These are phyloP conservation scores for Sipha flava DNA, from an alignment of 1,140 invertebrate species.

Conservation along the genomic window DNA sequence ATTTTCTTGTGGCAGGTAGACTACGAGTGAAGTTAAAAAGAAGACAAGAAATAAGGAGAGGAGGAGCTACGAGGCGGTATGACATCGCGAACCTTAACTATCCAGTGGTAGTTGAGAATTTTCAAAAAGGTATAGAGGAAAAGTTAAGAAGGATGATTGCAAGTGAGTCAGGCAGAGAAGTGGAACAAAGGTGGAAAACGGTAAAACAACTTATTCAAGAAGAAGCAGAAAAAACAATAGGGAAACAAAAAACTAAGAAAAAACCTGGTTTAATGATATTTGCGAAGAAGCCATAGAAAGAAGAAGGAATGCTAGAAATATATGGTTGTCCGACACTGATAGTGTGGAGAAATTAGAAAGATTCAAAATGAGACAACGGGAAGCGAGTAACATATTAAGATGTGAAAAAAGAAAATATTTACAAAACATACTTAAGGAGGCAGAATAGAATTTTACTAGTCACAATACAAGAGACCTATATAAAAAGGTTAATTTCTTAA, in stretches of 20 bases:
- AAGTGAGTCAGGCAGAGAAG: not conserved
- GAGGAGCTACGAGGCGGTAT: not conserved
- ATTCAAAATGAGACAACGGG: not conserved
- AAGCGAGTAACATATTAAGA: conserved; percentile 4
- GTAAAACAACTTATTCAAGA: not conserved
- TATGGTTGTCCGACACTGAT: not conserved
- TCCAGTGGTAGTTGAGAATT: conserved; percentile 27
- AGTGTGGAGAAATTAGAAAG: not conserved
- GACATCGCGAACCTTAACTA: conserved; percentile 15
- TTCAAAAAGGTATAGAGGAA: conserved; percentile 32
- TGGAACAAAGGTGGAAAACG: not conserved
- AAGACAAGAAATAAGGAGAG: conserved; percentile 35
- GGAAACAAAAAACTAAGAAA: conserved; percentile 28
- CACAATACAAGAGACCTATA: conserved; percentile 32
- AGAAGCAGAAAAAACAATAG: conserved; percentile 30
- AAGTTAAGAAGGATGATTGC: conserved; percentile 1
- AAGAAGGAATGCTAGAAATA: not conserved
- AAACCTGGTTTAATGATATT: not conserved
- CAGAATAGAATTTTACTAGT: not conserved
- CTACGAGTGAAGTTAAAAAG: conserved; percentile 31
- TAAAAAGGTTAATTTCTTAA: conserved; percentile 17
- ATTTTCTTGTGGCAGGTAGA: conserved; percentile 35
- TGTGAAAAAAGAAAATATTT: conserved; percentile 31
- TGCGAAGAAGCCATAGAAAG: not conserved
- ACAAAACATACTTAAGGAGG: conserved; percentile 18